phyloP scores from a whole-genome alignment of 2,888 invertebrate genomes.

The Tanytarsus gracilentus region DNA sequence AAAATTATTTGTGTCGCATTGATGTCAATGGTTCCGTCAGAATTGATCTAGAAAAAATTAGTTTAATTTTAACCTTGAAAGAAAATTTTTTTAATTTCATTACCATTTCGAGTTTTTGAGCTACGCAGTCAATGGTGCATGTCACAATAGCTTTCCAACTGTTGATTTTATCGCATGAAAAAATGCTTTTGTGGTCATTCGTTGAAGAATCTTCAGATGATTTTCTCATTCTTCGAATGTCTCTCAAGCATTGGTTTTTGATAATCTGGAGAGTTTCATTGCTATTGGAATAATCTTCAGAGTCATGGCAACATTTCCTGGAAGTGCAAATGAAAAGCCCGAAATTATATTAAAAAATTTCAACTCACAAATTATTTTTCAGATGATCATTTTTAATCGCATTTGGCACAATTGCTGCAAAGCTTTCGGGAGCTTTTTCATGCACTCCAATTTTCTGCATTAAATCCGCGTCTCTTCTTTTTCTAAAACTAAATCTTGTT shows the following conservation, averaged over 20 bases:
- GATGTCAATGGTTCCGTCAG: neutral
- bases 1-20: neutral
- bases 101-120: conserved; percentile 15
- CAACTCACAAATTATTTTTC: no score
- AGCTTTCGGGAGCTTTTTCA: no score
- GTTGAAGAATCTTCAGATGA: neutral
- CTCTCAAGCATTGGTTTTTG: neutral
- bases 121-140: conserved; percentile 8
- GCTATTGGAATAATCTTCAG: neutral
- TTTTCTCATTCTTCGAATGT: neutral
- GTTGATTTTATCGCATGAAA: conserved; percentile 8
- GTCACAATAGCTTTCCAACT: conserved; percentile 3
- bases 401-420: no score
- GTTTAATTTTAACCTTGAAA: neutral
- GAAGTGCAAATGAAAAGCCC: no score
- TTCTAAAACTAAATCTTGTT: neutral
- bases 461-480: neutral
- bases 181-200: neutral
- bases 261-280: neutral
- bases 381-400: no score
- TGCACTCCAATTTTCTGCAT: neutral
- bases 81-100: neutral
- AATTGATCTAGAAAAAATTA: neutral
- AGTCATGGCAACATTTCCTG: conserved; percentile 8
- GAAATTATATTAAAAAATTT: neutral